Percentiles rank a stretch among this genome's conserved stretches.
Evolutionary conservation across 2,113 vertebrate genomes (phyloP).

Genomic region (Apteryx mantelli): DNA sequence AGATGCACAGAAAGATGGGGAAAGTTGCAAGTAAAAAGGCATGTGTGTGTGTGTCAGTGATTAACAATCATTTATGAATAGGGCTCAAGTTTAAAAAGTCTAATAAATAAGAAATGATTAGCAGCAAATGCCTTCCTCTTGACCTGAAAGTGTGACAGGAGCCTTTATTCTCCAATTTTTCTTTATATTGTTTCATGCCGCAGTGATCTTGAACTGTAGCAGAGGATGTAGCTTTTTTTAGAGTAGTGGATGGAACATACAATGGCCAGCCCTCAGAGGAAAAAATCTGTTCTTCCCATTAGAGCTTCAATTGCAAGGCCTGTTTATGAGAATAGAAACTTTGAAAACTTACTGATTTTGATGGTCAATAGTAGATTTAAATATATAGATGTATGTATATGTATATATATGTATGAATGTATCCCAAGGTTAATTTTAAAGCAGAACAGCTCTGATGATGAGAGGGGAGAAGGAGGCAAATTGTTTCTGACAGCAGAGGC

Average conservation of each 20-base stretch:
- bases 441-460: background rate
- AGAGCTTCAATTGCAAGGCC: background rate
- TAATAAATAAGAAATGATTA: constrained; percentile 38
- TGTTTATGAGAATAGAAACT: background rate
- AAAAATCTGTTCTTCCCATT: background rate
- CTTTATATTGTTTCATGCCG: background rate
- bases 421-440: background rate
- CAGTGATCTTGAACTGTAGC: background rate
- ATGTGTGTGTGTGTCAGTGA: background rate
- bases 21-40: background rate
- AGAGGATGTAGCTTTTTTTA: background rate
- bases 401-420: too few species aligned
- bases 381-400: background rate
- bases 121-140: constrained; percentile 7
- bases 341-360: background rate
- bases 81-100: background rate
- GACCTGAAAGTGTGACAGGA: background rate
- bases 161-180: background rate
- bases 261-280: background rate
- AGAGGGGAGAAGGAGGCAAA: background rate
- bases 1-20: background rate
- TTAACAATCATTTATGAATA: background rate
- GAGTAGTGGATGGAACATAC: background rate
- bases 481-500: background rate
- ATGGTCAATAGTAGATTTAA: background rate